Evolutionary conservation across 2,888 invertebrate genomes (phyloP).

Genomic region (Eugnorisma glareosa): DNA sequence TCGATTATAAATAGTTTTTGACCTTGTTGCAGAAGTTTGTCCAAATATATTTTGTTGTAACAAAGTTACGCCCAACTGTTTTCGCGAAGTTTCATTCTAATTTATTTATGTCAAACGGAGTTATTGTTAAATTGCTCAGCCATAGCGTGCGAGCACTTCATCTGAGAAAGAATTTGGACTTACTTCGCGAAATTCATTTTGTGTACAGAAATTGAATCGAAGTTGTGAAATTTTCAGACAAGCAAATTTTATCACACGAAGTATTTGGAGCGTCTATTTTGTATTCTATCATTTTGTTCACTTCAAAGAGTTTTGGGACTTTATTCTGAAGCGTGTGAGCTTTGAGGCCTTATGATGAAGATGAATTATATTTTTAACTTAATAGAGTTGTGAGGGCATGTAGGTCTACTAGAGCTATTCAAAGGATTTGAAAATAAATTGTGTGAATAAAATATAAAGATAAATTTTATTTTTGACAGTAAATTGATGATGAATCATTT

Average conservation of each 20-base stretch:
- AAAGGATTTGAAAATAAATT: constrained; percentile 5
- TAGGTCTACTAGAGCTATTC: constrained; percentile 1
- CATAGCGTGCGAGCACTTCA: constrained; percentile 49
- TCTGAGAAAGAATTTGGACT: constrained; percentile 47
- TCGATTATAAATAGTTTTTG: constrained; percentile 61
- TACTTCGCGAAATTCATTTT: constrained; percentile 52
- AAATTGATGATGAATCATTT: background rate
- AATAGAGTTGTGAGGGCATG: constrained; percentile 16
- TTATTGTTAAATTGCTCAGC: constrained; percentile 49
- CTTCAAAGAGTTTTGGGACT: constrained; percentile 52
- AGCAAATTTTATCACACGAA: constrained; percentile 50
- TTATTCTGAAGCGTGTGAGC: constrained; percentile 45
- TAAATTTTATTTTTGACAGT: background rate
- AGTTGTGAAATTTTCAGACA: constrained; percentile 51
- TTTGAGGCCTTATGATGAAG: constrained; percentile 44
- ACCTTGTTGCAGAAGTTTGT: constrained; percentile 53
- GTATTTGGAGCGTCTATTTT: constrained; percentile 55
- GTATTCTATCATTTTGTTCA: constrained; percentile 58
- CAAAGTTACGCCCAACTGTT: constrained; percentile 56
- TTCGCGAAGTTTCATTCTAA: constrained; percentile 57
- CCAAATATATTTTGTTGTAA: constrained; percentile 55
- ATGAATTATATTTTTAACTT: constrained; percentile 49
- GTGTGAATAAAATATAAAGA: constrained; percentile 1
- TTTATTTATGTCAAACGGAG: constrained; percentile 59
- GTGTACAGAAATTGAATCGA: constrained; percentile 60